phyloP scores from a whole-genome alignment of 92 coral and sea anemone species.

The Isaurus tuberculatus region DNA sequence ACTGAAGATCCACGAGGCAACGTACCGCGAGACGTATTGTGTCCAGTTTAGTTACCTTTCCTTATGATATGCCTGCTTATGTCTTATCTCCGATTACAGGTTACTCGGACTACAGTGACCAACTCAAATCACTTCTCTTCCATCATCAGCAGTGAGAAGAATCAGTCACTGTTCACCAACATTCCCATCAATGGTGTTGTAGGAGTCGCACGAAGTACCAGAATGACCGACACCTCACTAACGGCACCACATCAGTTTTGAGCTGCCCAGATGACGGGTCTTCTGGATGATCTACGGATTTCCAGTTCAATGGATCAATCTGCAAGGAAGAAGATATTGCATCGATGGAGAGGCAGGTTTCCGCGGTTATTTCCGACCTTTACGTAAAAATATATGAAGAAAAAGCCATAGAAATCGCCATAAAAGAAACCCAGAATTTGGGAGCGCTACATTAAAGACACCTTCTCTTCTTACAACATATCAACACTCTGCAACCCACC shows the following conservation, averaged over 20 bases:
- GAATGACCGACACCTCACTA: too few relatives aligned
- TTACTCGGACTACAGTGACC: not conserved
- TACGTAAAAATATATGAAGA: constrained; percentile 30
- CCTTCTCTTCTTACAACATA: not conserved
- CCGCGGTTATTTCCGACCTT: constrained; percentile 4
- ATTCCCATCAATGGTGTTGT: not conserved
- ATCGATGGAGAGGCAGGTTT: constrained; percentile 38
- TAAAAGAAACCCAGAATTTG: not conserved
- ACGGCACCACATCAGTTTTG: too few relatives aligned
- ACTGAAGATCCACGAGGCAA: constrained; percentile 14
- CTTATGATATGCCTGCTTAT: not conserved
- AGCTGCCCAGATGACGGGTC: not conserved
- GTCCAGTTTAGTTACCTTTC: not conserved
- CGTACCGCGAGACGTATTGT: constrained; percentile 2
- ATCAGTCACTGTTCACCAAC: constrained; percentile 4
- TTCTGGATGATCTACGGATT: constrained; percentile 2
- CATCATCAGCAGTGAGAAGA: not conserved
- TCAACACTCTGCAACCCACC: not conserved
- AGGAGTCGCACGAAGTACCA: not conserved
- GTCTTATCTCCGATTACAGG: not conserved
- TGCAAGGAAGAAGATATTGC: not conserved
- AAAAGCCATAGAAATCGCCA: not conserved
- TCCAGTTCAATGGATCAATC: not conserved
- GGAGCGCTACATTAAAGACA: not conserved
- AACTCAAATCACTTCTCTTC: not conserved